Percentiles rank a stretch among this genome's conserved stretches.
phyloP scores from a whole-genome alignment of 1,140 invertebrate genomes.

The Caenorhabditis tropicalis region DNA sequence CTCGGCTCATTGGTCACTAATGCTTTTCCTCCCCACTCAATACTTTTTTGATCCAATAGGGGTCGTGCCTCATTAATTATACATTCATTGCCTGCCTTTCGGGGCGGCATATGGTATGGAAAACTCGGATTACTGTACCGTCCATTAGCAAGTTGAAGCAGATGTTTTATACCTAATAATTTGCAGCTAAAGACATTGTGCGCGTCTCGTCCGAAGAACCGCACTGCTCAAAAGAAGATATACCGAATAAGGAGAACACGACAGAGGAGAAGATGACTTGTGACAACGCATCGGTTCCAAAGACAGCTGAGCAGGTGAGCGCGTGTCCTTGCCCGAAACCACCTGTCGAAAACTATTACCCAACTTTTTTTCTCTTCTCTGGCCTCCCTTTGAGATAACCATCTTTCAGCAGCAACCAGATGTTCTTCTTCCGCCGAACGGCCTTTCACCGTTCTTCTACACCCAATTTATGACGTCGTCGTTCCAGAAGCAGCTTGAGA shows the following conservation, averaged over 20 bases:
- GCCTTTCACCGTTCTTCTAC: constrained; percentile 9
- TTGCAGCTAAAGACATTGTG: constrained; percentile 33
- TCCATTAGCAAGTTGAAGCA: neutral
- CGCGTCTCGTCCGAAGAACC: neutral
- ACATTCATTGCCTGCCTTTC: constrained; percentile 21
- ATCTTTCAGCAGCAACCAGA: too few species aligned
- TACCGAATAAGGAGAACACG: neutral
- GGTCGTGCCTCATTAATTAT: constrained; percentile 39
- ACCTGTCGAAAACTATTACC: constrained; percentile 31
- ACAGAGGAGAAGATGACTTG: constrained; percentile 8
- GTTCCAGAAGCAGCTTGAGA: constrained; percentile 7
- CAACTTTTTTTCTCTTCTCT: constrained; percentile 6
- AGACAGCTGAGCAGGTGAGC: constrained; percentile 30
- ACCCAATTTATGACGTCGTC: neutral
- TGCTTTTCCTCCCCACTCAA: neutral
- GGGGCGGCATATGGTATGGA: constrained; percentile 22
- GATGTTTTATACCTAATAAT: neutral
- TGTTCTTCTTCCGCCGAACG: neutral
- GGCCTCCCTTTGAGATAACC: neutral
- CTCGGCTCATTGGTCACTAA: constrained; percentile 41
- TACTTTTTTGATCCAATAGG: too few species aligned
- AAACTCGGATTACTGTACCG: neutral
- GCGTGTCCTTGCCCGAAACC: neutral
- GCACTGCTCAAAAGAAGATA: neutral
- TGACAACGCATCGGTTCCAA: neutral